Evolutionary conservation across 30 jellyfish, hydroid and myxozoan species (phyloP).

Genomic region (Turritopsis dohrnii): DNA sequence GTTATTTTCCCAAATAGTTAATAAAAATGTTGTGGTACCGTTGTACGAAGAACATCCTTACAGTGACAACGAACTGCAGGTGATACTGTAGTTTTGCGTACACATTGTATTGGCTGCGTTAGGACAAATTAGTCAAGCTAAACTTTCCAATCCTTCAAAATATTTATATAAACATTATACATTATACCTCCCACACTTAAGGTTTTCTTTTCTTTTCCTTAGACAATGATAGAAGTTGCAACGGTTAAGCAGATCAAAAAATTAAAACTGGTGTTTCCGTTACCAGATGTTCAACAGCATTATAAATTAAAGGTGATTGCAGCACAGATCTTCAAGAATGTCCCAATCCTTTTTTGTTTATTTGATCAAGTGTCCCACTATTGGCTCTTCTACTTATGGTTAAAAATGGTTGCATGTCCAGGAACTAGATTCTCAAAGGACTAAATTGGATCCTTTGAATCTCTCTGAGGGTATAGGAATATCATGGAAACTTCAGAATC

Average conservation of each 20-base stretch:
- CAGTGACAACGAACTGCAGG: constrained; percentile 69
- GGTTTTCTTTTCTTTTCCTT: neutral
- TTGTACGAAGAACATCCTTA: constrained; percentile 68
- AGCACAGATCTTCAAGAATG: too few species aligned
- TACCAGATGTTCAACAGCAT: constrained; percentile 61
- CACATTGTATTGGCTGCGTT: too few species aligned
- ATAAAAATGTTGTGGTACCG: constrained; percentile 43
- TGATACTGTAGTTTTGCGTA: constrained; percentile 12
- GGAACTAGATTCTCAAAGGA: too few species aligned
- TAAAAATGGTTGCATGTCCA: too few species aligned
- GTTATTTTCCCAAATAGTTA: constrained; percentile 42
- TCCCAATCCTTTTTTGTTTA: neutral
- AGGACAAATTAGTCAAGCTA: neutral
- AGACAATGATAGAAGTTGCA: constrained; percentile 51
- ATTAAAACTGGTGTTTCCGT: constrained; percentile 59
- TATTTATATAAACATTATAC: too few species aligned
- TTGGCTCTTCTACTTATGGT: neutral
- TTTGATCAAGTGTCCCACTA: neutral
- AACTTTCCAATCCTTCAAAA: neutral
- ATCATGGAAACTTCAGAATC: too few species aligned
- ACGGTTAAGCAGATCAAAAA: constrained; percentile 53
- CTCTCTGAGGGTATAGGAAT: too few species aligned
- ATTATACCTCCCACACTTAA: neutral
- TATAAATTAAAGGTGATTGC: constrained; percentile 56
- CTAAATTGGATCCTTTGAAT: too few species aligned